Evolutionary conservation across 2,797 vertebrate species (phyloP), one percentile per base, ranked within the genome.

Genomic region (Glossophaga mutica): DNA sequence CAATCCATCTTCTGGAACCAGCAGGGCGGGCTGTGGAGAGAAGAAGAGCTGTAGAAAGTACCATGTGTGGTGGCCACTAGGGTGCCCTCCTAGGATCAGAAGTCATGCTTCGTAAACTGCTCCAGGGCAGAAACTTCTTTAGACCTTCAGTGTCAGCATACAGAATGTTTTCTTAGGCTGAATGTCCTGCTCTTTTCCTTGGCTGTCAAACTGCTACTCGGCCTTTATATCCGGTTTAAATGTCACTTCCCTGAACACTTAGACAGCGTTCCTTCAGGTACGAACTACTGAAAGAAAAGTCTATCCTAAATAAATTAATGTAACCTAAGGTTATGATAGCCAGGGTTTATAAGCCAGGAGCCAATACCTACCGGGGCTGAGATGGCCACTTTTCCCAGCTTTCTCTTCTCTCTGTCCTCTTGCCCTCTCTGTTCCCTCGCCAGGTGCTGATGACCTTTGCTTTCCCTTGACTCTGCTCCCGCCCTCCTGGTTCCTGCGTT

Each of bases 31-130:
- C 52, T 78, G 2, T 12, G 65, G 50, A 42, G 21, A 52, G 26
- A 67, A 6, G 42, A 59, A 46, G 16, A 57, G 50, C 50, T 24
- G 2, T 0, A 11, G 78, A 59, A 15, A 62, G 32, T 32, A 18
- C 50, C 55, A 3, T 0, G 8, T 8, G 8, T n/a, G 34, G 26
- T 2, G 24, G 34, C 77, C 2, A 4, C 0, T 8, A 32, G 4
- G 5, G 0, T 10, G 9, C 48, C 21, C 6, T 48, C 59, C 55
- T 0, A 0, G 42, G 48, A 68, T 48, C 0, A 0, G 12, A 83
- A 76, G 46, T 34, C 32, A 22, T 10, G 15, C 18, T 50, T 29
- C 34, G 39, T 37, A 87, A 59, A 39, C 48, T 3, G 26, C 59
- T 52, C 0, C 9, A 24, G 32, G 59, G 24, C 39, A 55, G 73